A percentile compares a stretch with the other conserved stretches of the same genome.
Evolutionary conservation across 2,113 vertebrate genomes (phyloP).

Genomic region (Aphelocoma coerulescens): DNA sequence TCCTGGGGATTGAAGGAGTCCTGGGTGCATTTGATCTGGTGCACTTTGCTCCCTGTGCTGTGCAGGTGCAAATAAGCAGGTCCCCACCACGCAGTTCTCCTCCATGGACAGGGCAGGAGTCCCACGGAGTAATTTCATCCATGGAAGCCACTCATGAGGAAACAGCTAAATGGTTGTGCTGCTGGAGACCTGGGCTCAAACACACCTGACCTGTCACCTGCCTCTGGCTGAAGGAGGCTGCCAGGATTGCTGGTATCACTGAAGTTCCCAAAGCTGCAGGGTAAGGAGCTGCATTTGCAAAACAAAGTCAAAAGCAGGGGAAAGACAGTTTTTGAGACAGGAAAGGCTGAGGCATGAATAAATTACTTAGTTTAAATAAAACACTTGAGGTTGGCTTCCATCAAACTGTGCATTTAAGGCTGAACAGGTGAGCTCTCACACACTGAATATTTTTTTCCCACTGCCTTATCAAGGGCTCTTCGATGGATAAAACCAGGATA

Average conservation of each 20-base stretch:
- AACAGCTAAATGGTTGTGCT: not conserved
- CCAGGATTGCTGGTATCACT: not conserved
- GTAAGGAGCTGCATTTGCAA: not conserved
- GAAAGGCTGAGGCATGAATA: not conserved
- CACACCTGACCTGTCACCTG: not conserved
- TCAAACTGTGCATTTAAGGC: not conserved
- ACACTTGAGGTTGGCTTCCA: not conserved
- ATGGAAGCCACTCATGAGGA: not conserved
- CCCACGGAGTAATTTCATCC: rapidly evolving
- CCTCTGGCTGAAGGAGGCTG: not conserved
- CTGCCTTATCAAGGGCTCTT: not conserved
- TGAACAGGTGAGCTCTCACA: not conserved
- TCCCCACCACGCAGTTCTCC: not conserved
- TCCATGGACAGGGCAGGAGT: rapidly evolving
- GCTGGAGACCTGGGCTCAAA: not conserved
- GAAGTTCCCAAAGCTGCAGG: not conserved
- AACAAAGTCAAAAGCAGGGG: not conserved
- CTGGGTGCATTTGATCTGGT: not conserved
- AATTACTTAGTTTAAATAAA: not conserved
- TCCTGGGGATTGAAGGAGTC: not conserved
- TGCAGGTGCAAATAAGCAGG: not conserved
- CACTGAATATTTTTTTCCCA: not conserved
- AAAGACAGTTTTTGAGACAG: not conserved
- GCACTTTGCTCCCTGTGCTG: not conserved
- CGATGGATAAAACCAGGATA: not conserved